phyloP scores from a whole-genome alignment of 2,888 invertebrate species.

The Charanyca ferruginea region DNA sequence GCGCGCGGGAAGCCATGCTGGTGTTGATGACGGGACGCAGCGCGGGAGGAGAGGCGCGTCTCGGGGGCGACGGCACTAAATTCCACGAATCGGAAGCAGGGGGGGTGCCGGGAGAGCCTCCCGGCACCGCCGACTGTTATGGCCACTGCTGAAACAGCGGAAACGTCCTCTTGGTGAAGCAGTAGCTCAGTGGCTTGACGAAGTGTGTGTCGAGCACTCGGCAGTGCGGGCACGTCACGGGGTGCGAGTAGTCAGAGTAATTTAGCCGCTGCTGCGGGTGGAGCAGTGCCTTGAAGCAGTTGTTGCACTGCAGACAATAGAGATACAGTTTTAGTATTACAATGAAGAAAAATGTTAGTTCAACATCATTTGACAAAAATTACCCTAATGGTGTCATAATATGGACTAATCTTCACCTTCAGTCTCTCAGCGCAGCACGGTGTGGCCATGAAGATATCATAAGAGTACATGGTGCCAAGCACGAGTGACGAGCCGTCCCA shows the following conservation, averaged over 20 bases:
- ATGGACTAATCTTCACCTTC: conserved; percentile 92
- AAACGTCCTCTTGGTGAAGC: conserved; percentile 94
- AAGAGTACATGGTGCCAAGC: conserved; percentile 99
- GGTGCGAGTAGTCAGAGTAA: conserved; percentile 98
- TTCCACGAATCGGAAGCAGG: conserved; percentile 81
- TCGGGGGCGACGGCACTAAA: conserved; percentile 83
- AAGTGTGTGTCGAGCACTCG: conserved; percentile 97
- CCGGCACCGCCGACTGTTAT: conserved; percentile 96
- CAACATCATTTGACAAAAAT: too few species aligned
- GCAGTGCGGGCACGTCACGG: conserved; percentile 97
- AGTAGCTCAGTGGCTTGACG: conserved; percentile 96
- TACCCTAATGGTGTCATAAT: background rate
- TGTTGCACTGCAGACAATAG: conserved; percentile 94
- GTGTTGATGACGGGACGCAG: conserved; percentile 89
- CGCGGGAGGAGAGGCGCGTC: conserved; percentile 85
- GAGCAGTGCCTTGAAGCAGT: conserved; percentile 96
- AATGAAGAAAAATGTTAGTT: too few species aligned
- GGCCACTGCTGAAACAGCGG: conserved; percentile 95
- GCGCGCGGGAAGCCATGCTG: conserved; percentile 85
- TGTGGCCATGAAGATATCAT: conserved; percentile 99
- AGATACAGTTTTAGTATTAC: conserved; percentile 22
- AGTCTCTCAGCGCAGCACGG: conserved; percentile 98
- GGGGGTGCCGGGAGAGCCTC: conserved; percentile 90
- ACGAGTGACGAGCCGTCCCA: conserved; percentile 98
- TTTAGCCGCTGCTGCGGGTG: conserved; percentile 96